These are phyloP conservation scores for Potamarius usumacintae DNA, from an alignment of 2,113 vertebrate genomes.

Conservation along the genomic window DNA sequence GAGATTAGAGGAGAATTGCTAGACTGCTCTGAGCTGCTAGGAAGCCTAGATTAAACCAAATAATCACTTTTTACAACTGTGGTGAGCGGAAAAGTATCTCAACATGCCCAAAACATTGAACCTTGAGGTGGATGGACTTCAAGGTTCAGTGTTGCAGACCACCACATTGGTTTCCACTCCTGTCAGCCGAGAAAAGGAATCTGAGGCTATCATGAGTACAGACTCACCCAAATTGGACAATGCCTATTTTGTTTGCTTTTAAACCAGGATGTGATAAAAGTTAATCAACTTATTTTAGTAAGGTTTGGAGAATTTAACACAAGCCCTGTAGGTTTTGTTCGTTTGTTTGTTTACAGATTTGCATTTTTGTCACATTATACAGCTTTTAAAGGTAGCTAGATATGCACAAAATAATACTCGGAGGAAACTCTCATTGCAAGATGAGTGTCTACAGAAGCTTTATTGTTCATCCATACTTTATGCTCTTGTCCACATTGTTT, in stretches of 20 bases:
- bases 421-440: background rate
- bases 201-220: no score
- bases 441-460: constrained; percentile 70
- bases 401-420: background rate
- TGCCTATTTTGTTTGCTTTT: background rate
- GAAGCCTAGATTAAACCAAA: background rate
- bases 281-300: background rate
- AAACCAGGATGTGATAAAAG: background rate
- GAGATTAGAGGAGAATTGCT: background rate
- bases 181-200: no score
- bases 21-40: background rate
- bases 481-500: background rate
- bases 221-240: no score
- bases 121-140: no score
- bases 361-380: background rate
- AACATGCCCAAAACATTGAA: no score
- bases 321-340: background rate
- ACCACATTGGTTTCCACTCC: no score
- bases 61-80: no score
- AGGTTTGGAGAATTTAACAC: background rate
- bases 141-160: no score
- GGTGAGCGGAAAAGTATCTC: no score
- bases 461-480: constrained; percentile 50
- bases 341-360: background rate
- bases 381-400: background rate